Base-by-base conservation (phyloP, 2,797 vertebrate species). In the Phoebastria nigripes region DNA sequence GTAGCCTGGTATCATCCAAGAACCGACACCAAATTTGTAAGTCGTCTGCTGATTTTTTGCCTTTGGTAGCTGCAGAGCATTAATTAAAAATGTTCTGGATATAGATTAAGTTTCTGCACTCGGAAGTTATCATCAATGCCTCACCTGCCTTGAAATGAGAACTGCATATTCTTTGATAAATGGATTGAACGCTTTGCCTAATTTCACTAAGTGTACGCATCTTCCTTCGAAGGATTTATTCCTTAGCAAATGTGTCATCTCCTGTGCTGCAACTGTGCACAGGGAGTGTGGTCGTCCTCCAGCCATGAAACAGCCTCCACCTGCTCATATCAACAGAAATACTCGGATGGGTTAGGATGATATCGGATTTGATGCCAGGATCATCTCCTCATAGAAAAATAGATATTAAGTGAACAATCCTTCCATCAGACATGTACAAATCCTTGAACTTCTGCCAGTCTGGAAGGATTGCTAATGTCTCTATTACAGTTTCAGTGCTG, bases 81-180 rank as follows among this genome's bases (percentile, higher is more conserved):
- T 87, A 86, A 94, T 90, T 92, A 76, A 89, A 83, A 82, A 74
- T n/a, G 2, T 74, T 90, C 83, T 89, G 66, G 66, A 25, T 90
- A 70, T 52, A 88, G 87, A 91, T 92, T 31, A 82, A 85, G 79
- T 87, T 94, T 94, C 72, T 94, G 82, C 72, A 31, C 58, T 94
- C 6, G 4, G 87, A 97, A 96, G 94, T 91, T 93, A 81, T 88
- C 94, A 91, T 74, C 87, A 89, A 6, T 69, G 70, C 71, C 89
- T 84, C 86, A 86, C 79, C 92, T 94, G 90, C 66, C 82, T 88
- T 56, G 67, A 86, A 91, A 94, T 52, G 29, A 82, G 82, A 92
- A 28, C 66, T 39, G 44, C 41, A 39, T n/a, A 6, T 52, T 86
- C 59, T 69, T 80, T 83, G 83, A 96, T 52, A 77, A 95, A 83